A percentile compares a stretch with the other conserved stretches of the same genome.
Conservation (phyloP, 2,888 invertebrate genomes). For the Trypoxylon attenuatum region DNA sequence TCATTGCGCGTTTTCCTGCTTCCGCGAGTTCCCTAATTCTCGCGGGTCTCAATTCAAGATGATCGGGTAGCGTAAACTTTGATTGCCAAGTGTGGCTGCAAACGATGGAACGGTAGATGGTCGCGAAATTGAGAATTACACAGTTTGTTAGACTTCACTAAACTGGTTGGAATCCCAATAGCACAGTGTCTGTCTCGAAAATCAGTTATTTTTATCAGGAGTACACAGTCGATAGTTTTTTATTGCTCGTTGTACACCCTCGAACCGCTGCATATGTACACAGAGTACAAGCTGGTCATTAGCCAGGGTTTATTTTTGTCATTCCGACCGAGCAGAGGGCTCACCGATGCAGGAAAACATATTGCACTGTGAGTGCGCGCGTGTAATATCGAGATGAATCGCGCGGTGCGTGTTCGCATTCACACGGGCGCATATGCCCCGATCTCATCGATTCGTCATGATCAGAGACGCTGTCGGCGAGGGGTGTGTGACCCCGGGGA, state of each 20-base stretch:
- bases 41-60: too few relatives aligned
- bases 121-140: slow-evolving; percentile 37
- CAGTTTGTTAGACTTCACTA: slow-evolving; percentile 19
- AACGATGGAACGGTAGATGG: neutral
- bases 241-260: too few relatives aligned
- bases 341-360: slow-evolving; percentile 23
- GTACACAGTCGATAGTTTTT: too few relatives aligned
- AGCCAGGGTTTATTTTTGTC: too few relatives aligned
- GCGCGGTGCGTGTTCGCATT: slow-evolving; percentile 58
- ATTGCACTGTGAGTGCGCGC: slow-evolving; percentile 17
- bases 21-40: too few relatives aligned
- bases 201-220: too few relatives aligned
- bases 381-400: slow-evolving; percentile 42
- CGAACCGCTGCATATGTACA: too few relatives aligned
- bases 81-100: neutral
- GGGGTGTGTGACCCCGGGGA: neutral
- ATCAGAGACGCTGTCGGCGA: slow-evolving; percentile 40
- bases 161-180: neutral
- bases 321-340: too few relatives aligned
- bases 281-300: too few relatives aligned
- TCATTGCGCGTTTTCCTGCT: too few relatives aligned
- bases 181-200: too few relatives aligned
- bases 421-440: slow-evolving; percentile 64
- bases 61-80: neutral
- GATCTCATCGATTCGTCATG: slow-evolving; percentile 69